Percentiles rank a stretch among this genome's conserved stretches.
These are phyloP conservation scores for Camponotus vicinus DNA, from an alignment of 1,140 invertebrate species.

Conservation along the genomic window DNA sequence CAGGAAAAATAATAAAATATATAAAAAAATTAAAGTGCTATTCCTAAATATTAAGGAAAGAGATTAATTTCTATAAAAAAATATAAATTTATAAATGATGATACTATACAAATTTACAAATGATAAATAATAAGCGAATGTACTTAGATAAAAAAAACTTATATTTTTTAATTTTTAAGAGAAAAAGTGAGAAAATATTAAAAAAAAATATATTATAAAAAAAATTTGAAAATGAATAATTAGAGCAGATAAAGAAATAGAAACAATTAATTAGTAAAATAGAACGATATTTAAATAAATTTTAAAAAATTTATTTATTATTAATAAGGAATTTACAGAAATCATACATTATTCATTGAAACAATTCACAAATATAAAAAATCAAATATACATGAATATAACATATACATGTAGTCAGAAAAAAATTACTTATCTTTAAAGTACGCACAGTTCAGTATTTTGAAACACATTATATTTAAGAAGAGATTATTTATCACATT, in stretches of 20 bases:
- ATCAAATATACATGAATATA: background rate
- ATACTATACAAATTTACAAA: background rate
- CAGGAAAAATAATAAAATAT: background rate
- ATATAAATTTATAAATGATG: background rate
- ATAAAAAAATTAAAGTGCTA: background rate
- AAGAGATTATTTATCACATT: background rate
- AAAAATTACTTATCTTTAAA: background rate
- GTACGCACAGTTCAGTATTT: background rate
- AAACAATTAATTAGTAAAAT: background rate
- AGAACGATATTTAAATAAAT: too few relatives aligned
- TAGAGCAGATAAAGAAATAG: background rate
- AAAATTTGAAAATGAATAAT: background rate
- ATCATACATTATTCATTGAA: too few relatives aligned
- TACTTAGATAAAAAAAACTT: background rate
- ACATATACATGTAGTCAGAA: background rate
- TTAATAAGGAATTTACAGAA: background rate
- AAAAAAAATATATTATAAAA: background rate
- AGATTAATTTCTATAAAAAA: background rate
- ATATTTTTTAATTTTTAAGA: background rate
- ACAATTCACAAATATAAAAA: too few relatives aligned
- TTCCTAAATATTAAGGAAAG: background rate
- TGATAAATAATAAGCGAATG: background rate
- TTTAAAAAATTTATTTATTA: background rate
- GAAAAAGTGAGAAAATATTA: background rate
- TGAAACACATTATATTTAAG: background rate